Evolutionary conservation across 2,888 invertebrate species (phyloP).

Genomic region (Alloscopus bannaensis): DNA sequence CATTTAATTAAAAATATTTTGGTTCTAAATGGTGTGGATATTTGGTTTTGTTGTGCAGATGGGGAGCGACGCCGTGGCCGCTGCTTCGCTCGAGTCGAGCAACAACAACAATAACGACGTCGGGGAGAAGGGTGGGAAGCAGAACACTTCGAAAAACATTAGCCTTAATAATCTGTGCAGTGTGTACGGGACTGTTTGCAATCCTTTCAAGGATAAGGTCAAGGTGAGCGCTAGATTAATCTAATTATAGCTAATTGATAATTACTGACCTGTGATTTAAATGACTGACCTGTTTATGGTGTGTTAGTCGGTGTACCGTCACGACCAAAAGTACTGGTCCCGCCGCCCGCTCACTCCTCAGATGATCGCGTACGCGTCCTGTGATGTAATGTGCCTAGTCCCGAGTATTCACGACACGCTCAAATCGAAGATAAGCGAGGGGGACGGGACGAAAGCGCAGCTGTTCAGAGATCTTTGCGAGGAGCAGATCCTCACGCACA

Average conservation of each 20-base stretch:
- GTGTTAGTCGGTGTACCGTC: slow-evolving; percentile 88
- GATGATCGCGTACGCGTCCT: slow-evolving; percentile 93
- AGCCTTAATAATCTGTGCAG: slow-evolving; percentile 94
- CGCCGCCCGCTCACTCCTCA: slow-evolving; percentile 90
- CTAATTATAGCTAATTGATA: no score
- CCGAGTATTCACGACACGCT: slow-evolving; percentile 80
- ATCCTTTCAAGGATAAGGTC: slow-evolving; percentile 91
- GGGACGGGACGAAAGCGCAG: slow-evolving; percentile 78
- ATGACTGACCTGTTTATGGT: no score
- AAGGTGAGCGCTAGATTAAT: slow-evolving; percentile 57
- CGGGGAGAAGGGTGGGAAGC: slow-evolving; percentile 83
- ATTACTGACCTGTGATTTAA: no score
- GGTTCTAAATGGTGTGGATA: no score
- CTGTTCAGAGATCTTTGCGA: slow-evolving; percentile 90
- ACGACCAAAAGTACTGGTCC: slow-evolving; percentile 91
- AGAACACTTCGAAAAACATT: slow-evolving; percentile 92
- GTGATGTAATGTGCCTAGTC: slow-evolving; percentile 90
- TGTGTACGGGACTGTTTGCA: slow-evolving; percentile 89
- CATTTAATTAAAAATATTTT: no score
- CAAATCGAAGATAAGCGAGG: slow-evolving; percentile 21
- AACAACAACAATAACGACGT: slow-evolving; percentile 75
- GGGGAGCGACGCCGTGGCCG: slow-evolving; percentile 81
- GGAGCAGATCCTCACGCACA: slow-evolving; percentile 89
- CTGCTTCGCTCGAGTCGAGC: no score
- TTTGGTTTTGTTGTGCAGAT: slow-evolving; percentile 88